A percentile compares a stretch with the other conserved stretches of the same genome.
Conservation (phyloP, 2,113 vertebrate species). For the Ptilonorhynchus violaceus region DNA sequence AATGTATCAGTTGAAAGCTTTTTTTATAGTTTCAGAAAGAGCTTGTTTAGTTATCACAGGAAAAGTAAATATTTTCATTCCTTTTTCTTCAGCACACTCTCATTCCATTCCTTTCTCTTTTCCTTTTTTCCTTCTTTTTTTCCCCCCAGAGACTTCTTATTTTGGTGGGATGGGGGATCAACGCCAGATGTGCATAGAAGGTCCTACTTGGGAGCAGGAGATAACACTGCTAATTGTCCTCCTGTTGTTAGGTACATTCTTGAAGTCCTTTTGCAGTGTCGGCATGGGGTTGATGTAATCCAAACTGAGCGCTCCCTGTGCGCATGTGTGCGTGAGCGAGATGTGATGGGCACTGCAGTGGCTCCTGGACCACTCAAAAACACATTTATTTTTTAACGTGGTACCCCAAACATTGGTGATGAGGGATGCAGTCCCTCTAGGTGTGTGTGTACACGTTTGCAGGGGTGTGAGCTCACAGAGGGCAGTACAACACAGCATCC, state of each 20-base stretch:
- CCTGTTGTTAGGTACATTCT: conserved; percentile 30
- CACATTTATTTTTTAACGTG: conserved; percentile 76
- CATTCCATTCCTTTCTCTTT: background rate
- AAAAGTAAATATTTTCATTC: conserved; percentile 36
- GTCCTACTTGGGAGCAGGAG: background rate
- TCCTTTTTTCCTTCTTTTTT: background rate
- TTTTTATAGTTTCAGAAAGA: conserved; percentile 14
- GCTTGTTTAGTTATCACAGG: background rate
- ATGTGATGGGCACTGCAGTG: conserved; percentile 36
- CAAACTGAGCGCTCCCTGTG: background rate
- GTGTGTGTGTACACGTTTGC: background rate
- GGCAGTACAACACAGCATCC: background rate
- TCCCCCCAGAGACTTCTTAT: background rate
- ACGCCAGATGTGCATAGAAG: background rate
- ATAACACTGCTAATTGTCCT: background rate
- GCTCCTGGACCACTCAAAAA: conserved; percentile 58
- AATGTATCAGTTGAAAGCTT: conserved; percentile 15
- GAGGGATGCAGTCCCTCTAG: background rate
- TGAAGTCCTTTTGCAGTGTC: background rate
- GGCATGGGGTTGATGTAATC: conserved; percentile 27
- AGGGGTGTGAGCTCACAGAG: background rate
- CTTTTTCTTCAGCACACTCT: background rate
- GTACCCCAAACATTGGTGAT: conserved; percentile 61
- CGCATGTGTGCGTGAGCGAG: accelerated
- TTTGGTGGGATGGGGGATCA: background rate